Evolutionary conservation across 1,140 invertebrate species (phyloP).

Genomic region (Lucilia sericata): DNA sequence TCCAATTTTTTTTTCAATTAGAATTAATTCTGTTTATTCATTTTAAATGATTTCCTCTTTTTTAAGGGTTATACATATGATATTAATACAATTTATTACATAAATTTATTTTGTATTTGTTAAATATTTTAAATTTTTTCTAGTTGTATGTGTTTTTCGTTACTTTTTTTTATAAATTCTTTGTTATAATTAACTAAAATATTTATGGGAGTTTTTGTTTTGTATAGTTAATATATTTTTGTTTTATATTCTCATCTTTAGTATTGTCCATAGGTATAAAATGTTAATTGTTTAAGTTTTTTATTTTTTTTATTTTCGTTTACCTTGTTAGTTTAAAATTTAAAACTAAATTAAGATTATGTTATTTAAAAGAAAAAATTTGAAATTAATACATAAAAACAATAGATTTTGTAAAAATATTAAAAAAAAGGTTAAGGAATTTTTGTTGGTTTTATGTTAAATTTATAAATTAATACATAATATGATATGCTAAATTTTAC

Average conservation of each 20-base stretch:
- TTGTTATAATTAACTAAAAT: conserved; percentile 7
- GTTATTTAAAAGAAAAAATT: too few relatives aligned
- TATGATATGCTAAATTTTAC: conserved; percentile 36
- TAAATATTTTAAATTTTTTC: neutral
- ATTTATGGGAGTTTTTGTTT: neutral
- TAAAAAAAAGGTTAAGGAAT: neutral
- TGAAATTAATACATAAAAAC: too few relatives aligned
- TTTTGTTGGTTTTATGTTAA: conserved; percentile 11
- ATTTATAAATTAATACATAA: too few relatives aligned
- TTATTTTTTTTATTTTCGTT: neutral
- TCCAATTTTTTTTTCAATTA: neutral
- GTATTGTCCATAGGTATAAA: conserved; percentile 43
- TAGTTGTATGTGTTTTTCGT: neutral
- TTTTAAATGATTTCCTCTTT: neutral
- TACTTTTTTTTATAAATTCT: conserved; percentile 16
- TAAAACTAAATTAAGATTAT: conserved; percentile 22
- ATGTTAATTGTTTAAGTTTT: conserved; percentile 29
- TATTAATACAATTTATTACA: neutral
- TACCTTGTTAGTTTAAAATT: neutral
- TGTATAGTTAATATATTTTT: neutral
- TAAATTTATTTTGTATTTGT: too few relatives aligned
- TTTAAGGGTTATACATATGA: too few relatives aligned
- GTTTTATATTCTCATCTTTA: neutral
- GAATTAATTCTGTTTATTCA: too few relatives aligned
- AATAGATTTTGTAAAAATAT: neutral